Percentiles rank a stretch among this genome's conserved stretches.
Conservation (phyloP, 2,888 invertebrate species). For the Teleogryllus oceanicus region DNA sequence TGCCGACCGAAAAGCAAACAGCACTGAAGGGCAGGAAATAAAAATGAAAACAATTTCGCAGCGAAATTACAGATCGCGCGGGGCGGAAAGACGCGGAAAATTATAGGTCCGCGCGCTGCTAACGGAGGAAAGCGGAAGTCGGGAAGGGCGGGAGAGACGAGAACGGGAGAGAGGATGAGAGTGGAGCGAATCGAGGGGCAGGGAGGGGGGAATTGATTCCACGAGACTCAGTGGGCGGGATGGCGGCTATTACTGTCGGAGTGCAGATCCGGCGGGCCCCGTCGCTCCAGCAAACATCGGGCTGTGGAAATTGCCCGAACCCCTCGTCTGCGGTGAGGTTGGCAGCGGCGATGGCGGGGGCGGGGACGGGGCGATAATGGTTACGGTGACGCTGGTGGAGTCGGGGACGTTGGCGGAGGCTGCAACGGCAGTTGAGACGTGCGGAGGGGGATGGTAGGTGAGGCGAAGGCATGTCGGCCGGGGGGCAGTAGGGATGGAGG, state of each 20-base stretch:
- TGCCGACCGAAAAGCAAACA: not conserved
- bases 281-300: slow-evolving; percentile 7
- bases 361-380: too few species aligned
- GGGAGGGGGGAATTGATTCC: slow-evolving; percentile 5
- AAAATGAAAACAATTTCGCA: slow-evolving; percentile 9
- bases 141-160: not conserved
- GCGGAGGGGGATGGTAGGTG: too few species aligned
- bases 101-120: not conserved
- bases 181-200: not conserved
- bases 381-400: too few species aligned
- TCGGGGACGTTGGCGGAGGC: too few species aligned
- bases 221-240: not conserved
- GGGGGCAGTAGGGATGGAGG: too few species aligned
- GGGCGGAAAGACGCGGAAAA: slow-evolving; percentile 1
- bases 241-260: not conserved
- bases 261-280: not conserved
- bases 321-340: not conserved
- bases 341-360: not conserved
- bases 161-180: not conserved
- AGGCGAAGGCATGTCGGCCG: too few species aligned
- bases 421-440: too few species aligned
- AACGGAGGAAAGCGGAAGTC: not conserved
- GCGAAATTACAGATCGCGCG: slow-evolving; percentile 7
- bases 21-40: not conserved
- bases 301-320: slow-evolving; percentile 6